Evolutionary conservation across 2,113 vertebrate species (phyloP).

Genomic region (Cyanistes caeruleus): DNA sequence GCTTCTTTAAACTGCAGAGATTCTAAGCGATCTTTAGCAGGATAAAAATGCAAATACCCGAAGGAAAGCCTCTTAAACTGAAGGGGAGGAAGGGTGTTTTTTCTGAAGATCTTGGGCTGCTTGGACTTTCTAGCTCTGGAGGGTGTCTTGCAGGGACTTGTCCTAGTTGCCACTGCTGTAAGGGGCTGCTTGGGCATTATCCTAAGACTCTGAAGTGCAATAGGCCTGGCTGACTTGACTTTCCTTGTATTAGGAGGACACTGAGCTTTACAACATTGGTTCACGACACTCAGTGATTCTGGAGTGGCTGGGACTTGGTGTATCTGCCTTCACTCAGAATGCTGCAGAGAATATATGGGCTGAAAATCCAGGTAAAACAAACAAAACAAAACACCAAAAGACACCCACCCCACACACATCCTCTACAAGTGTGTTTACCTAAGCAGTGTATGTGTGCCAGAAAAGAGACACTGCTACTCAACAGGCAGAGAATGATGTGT

Average conservation of each 20-base stretch:
- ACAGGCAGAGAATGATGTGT: not conserved
- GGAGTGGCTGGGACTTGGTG: slow-evolving; percentile 87
- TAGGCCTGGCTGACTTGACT: not conserved
- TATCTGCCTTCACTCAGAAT: slow-evolving; percentile 68
- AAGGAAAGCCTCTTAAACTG: not conserved
- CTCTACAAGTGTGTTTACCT: not conserved
- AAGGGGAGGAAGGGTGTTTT: not conserved
- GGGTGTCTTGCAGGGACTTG: not conserved
- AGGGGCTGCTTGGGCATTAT: not conserved
- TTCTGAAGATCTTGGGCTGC: not conserved
- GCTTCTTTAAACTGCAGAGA: not conserved
- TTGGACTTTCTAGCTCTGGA: not conserved
- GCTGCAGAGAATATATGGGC: slow-evolving; percentile 37
- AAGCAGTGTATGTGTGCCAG: not conserved
- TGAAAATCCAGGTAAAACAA: slow-evolving; percentile 74
- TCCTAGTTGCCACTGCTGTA: not conserved
- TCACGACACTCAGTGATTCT: slow-evolving; percentile 75
- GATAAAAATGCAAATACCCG: not conserved
- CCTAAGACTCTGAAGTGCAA: not conserved
- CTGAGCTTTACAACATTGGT: slow-evolving; percentile 30
- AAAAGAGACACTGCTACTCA: not conserved
- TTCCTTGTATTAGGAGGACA: slow-evolving; percentile 61
- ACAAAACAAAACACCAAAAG: not conserved
- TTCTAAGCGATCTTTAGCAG: not conserved
- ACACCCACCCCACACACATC: too few species aligned